Base-by-base conservation (phyloP, 2,113 vertebrate genomes). In the Dipodomys merriami region DNA sequence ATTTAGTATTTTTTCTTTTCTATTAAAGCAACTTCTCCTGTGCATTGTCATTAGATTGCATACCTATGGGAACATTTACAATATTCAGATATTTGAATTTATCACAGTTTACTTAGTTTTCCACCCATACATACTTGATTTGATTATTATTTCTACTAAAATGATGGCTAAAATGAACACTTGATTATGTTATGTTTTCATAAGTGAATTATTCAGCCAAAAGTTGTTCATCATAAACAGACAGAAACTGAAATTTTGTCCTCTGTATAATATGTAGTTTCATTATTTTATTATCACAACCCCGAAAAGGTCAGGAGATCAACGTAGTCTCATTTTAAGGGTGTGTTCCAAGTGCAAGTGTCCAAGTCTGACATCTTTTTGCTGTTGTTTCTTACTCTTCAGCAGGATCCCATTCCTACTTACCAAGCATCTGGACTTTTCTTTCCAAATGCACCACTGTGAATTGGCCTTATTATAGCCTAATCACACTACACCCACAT, bases 391-490 rank as follows among this genome's bases (percentile, higher is more conserved):
- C 29, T 39, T 77, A 69, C 87, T 77, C 69, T 79, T 86, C 83
- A 64, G 13, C 19, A 19, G 19, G 23, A 19, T 82, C 68, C 25
- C 67, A 72, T 46, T 68, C 6, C 18, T 16, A 77, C 81, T 65
- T 39, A 18, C 8, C 46, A 44, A 6, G 44, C 73, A 68, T 84
- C 77, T 95, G 73, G 73, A 74, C n/a, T 44, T 33, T 92, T 57
- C 64, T 82, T 79, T 91, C 29, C 20, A 9, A 30, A 87, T 67
- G 69, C 49, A 85, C 65, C 44, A 35, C 23, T 87, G 74, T 79
- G 90, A 87, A 84, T 1, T 90, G 85, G 81, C 68, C 74, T 81
- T 82, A 67, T 69, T 91, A 83, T 19, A 73, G 49, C 15, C 82
- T 93, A 95, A 93, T 90, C 69, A 72, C 6, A 84, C 39, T 33